These are phyloP conservation scores for Myotis yumanensis DNA, from an alignment of 2,113 vertebrate species.

Conservation along the genomic window DNA sequence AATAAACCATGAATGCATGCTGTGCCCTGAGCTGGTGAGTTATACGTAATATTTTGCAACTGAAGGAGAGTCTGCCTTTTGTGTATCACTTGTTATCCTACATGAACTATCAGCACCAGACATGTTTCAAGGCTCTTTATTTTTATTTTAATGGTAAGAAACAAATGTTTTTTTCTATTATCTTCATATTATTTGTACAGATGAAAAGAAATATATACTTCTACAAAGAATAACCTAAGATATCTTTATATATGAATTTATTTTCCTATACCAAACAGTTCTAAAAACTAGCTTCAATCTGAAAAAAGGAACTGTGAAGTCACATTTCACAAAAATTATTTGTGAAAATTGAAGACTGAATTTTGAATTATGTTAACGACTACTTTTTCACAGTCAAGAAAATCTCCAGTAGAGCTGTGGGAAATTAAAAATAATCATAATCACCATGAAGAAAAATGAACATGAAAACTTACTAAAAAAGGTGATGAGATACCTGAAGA, in stretches of 20 bases:
- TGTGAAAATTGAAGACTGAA: not conserved
- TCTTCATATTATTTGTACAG: not conserved
- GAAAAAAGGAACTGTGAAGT: not conserved
- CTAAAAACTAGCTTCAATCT: constrained; percentile 33
- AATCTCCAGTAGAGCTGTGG: not conserved
- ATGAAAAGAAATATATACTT: not conserved
- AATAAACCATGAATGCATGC: not conserved
- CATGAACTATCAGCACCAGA: not conserved
- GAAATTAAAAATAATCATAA: constrained; percentile 42
- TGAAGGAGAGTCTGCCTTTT: not conserved
- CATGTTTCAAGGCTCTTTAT: not conserved
- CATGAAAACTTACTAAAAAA: not conserved
- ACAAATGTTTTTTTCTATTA: not conserved
- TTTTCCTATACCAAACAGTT: constrained; percentile 29
- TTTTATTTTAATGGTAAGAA: constrained; percentile 27
- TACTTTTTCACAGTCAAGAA: not conserved
- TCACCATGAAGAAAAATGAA: constrained; percentile 20
- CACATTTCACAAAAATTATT: constrained; percentile 27
- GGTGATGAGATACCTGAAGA: not conserved
- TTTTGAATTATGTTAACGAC: constrained; percentile 14
- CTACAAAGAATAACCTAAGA: constrained; percentile 1
- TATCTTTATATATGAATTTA: not conserved
- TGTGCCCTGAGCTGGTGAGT: not conserved
- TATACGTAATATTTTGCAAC: not conserved
- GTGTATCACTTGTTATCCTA: not conserved